Percentiles rank a stretch among this genome's conserved stretches.
Conservation (phyloP, 2,113 vertebrate genomes). For the Sciurus niger region DNA sequence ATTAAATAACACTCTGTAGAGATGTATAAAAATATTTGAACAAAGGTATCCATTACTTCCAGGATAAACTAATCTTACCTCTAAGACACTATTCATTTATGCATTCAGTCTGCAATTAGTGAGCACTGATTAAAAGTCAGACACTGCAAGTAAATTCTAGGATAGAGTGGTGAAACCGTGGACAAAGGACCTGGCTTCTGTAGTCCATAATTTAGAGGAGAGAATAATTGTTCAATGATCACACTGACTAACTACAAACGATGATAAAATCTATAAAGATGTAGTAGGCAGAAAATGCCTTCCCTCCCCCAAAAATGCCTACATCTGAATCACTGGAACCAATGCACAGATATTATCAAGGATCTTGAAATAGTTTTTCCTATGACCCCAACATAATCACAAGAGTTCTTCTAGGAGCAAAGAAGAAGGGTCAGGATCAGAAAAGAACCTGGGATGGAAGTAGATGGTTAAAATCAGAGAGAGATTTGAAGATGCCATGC, state of each 20-base stretch:
- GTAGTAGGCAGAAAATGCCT: neutral
- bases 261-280: neutral
- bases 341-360: neutral
- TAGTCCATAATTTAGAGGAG: neutral
- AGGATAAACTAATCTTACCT: conserved; percentile 41
- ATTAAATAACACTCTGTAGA: conserved; percentile 26
- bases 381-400: neutral
- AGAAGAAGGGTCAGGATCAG: neutral
- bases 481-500: neutral
- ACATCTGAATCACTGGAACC: neutral
- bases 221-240: neutral
- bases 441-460: neutral
- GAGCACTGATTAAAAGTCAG: neutral
- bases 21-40: conserved; percentile 43
- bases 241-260: neutral
- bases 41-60: neutral
- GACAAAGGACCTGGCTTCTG: neutral
- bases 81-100: conserved; percentile 11
- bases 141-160: neutral
- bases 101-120: neutral
- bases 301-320: neutral
- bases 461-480: neutral
- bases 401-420: neutral
- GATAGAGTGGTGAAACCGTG: neutral
- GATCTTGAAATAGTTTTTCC: neutral